Conservation (phyloP, 2,888 invertebrate genomes). For the Drosophila putrida region DNA sequence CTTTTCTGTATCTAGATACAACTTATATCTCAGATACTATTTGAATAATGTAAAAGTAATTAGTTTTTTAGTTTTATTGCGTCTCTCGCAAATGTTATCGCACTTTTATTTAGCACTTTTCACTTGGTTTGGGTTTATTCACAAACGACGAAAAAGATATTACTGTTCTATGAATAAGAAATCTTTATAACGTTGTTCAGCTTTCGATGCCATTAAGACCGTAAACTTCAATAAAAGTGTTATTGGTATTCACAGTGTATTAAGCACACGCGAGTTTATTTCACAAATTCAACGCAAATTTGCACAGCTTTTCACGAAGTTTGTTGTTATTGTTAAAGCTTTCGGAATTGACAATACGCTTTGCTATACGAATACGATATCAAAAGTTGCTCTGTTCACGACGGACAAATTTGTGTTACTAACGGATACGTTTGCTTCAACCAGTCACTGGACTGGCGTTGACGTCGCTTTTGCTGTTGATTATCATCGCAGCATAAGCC, state of each 20-base stretch:
- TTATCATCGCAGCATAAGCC: conserved; percentile 2
- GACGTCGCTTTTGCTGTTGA: conserved; percentile 14
- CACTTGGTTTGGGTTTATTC: conserved; percentile 25
- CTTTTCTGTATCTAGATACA: conserved; percentile 52
- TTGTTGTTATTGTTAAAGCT: conserved; percentile 47
- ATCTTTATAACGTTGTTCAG: conserved; percentile 80
- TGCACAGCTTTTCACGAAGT: conserved; percentile 49
- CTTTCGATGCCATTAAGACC: conserved; percentile 78
- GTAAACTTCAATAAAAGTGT: conserved; percentile 12
- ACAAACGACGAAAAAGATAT: conserved; percentile 43
- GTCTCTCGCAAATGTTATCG: conserved; percentile 55
- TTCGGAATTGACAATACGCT: conserved; percentile 25
- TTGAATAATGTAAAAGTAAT: conserved; percentile 17
- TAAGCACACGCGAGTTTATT: conserved; percentile 42
- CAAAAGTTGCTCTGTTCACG: conserved; percentile 67
- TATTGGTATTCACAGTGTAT: conserved; percentile 19
- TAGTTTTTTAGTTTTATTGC: conserved; percentile 44
- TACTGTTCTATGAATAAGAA: conserved; percentile 78
- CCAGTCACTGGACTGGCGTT: conserved; percentile 49
- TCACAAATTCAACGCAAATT: conserved; percentile 63
- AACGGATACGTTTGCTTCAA: conserved; percentile 46
- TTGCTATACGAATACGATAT: conserved; percentile 49
- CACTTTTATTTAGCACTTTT: conserved; percentile 25
- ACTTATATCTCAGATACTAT: conserved; percentile 55
- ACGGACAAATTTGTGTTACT: conserved; percentile 74